phyloP scores from a whole-genome alignment of 2,888 invertebrate species.

The Helleia helle region DNA sequence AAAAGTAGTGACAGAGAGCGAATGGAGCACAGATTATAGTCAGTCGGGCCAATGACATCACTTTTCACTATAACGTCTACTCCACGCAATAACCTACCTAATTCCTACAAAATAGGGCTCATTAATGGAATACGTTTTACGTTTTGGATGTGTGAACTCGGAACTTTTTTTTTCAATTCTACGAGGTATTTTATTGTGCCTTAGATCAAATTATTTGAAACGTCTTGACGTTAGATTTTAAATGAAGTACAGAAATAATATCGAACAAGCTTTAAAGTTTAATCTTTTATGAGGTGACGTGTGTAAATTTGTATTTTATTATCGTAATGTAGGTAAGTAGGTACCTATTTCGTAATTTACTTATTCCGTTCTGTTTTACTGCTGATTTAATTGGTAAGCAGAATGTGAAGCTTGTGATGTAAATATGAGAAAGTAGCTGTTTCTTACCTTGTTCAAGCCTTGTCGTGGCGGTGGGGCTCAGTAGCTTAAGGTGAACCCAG shows the following conservation, averaged over 20 bases:
- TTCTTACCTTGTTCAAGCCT: no score
- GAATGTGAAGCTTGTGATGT: no score
- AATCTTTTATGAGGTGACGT: not conserved
- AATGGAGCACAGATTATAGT: conserved; percentile 44
- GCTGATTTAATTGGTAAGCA: no score
- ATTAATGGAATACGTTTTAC: conserved; percentile 22
- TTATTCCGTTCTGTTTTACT: no score
- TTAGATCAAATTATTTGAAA: not conserved
- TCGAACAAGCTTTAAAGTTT: no score
- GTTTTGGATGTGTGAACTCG: conserved; percentile 17
- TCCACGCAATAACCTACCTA: conserved; percentile 30
- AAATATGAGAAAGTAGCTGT: no score
- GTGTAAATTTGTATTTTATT: no score
- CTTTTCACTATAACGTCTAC: conserved; percentile 19
- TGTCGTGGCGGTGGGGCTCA: no score
- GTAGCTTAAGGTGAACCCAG: no score
- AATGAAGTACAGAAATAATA: not conserved
- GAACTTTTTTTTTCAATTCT: conserved; percentile 15
- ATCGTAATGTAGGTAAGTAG: no score
- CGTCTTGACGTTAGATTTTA: not conserved
- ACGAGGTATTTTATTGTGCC: conserved; percentile 15
- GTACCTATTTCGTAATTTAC: no score
- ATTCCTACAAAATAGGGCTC: conserved; percentile 27
- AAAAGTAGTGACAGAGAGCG: conserved; percentile 57
- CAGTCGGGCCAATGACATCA: conserved; percentile 60